Evolutionary conservation across 2,888 invertebrate genomes (phyloP).

Genomic region (Artemia sp.): DNA sequence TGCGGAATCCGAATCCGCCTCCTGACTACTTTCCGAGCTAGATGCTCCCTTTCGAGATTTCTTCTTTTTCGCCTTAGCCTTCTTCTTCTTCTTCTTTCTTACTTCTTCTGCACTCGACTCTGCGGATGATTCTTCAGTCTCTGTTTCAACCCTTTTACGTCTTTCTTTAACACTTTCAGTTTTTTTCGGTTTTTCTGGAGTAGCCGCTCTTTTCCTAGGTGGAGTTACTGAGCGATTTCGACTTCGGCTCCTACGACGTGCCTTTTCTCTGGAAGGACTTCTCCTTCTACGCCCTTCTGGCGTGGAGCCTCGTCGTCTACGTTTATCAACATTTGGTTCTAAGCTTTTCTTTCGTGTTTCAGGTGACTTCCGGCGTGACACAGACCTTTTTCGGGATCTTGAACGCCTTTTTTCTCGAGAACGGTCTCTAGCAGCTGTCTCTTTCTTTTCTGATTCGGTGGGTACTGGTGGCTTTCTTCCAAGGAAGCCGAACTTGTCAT

Average conservation of each 20-base stretch:
- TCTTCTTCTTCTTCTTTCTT: constrained; percentile 1
- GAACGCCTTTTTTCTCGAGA: constrained; percentile 5
- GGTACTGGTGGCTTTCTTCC: background rate
- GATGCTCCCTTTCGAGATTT: background rate
- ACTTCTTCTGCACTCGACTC: background rate
- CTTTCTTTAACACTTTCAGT: background rate
- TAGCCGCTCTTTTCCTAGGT: background rate
- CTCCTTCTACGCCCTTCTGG: constrained; percentile 11
- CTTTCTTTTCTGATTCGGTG: background rate
- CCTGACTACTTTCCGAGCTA: background rate
- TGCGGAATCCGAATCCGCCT: background rate
- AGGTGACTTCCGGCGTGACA: background rate
- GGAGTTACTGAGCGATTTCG: constrained; percentile 1
- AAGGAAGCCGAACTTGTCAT: constrained; percentile 5
- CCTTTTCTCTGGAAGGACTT: background rate
- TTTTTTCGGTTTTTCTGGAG: constrained; percentile 3
- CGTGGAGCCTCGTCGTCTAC: constrained; percentile 7
- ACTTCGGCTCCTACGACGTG: background rate
- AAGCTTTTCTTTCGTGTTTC: background rate
- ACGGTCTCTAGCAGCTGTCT: background rate
- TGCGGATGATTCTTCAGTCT: background rate
- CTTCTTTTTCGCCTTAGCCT: constrained; percentile 11
- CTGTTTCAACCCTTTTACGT: background rate
- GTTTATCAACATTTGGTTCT: constrained; percentile 4
- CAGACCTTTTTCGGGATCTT: background rate